These are phyloP conservation scores for Archilochus colubris DNA, from an alignment of 2,113 vertebrate genomes.

Conservation along the genomic window DNA sequence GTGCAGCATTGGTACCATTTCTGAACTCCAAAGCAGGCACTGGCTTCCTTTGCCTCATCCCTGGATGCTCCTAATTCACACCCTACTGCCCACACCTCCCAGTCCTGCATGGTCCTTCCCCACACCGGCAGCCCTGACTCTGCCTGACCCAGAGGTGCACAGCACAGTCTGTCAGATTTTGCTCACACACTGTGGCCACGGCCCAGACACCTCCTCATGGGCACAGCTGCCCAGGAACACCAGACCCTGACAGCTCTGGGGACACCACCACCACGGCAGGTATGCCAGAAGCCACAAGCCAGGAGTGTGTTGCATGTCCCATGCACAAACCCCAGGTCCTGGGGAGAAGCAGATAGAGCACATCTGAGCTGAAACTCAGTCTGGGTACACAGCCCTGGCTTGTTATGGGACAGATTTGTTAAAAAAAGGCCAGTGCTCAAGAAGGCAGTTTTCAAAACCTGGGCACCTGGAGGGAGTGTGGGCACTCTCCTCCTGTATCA, in stretches of 20 bases:
- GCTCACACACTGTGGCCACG: accelerated
- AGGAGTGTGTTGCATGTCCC: accelerated
- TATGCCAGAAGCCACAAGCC: accelerated
- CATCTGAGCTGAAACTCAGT: neutral
- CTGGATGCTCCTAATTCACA: neutral
- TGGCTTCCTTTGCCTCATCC: neutral
- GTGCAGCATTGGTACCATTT: accelerated
- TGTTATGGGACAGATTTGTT: neutral
- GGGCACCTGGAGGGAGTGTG: accelerated
- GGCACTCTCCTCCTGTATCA: neutral
- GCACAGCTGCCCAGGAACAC: accelerated
- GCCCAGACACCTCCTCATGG: accelerated
- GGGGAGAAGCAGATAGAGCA: neutral
- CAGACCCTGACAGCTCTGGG: accelerated
- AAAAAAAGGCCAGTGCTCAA: accelerated
- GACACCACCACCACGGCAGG: accelerated
- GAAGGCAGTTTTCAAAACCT: neutral
- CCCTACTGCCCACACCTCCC: neutral
- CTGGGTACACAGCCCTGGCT: neutral
- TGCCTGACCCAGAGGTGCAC: accelerated
- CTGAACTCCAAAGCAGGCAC: neutral
- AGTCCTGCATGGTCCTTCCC: accelerated
- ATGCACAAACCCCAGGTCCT: neutral
- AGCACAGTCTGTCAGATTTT: accelerated
- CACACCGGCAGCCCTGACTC: neutral